A percentile compares a stretch with the other conserved stretches of the same genome.
These are phyloP conservation scores for Heliconius charithonia DNA, from an alignment of 2,888 invertebrate genomes.

Conservation along the genomic window DNA sequence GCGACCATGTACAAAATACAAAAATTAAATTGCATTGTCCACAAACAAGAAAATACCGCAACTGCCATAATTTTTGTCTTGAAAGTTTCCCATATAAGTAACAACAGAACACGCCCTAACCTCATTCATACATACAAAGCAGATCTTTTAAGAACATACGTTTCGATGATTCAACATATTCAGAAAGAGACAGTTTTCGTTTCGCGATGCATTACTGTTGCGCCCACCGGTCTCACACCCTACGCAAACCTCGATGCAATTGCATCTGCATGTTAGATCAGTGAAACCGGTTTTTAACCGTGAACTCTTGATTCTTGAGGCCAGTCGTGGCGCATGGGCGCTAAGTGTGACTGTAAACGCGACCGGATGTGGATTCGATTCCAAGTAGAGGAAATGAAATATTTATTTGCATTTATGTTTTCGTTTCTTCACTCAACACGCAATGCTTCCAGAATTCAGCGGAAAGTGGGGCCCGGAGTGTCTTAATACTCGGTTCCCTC, in stretches of 20 bases:
- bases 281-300: constrained; percentile 45
- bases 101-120: constrained; percentile 7
- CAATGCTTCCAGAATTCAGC: too few relatives aligned
- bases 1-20: not conserved
- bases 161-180: constrained; percentile 32
- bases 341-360: too few relatives aligned
- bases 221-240: constrained; percentile 25
- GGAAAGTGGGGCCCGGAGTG: too few relatives aligned
- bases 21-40: not conserved
- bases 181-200: constrained; percentile 27
- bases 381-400: constrained; percentile 15
- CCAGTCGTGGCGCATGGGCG: too few relatives aligned
- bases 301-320: constrained; percentile 37
- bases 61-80: not conserved
- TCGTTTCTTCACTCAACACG: too few relatives aligned
- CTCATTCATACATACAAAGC: constrained; percentile 22
- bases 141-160: not conserved
- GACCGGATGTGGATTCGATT: too few relatives aligned
- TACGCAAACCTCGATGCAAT: constrained; percentile 43
- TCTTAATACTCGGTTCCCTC: too few relatives aligned
- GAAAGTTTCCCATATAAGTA: not conserved
- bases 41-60: not conserved
- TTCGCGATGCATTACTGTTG: constrained; percentile 31
- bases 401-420: constrained; percentile 8
- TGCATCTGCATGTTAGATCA: constrained; percentile 38